Percentiles rank a stretch among this genome's conserved stretches.
These are phyloP conservation scores for Blera fallax DNA, from an alignment of 2,888 invertebrate genomes.

Conservation along the genomic window DNA sequence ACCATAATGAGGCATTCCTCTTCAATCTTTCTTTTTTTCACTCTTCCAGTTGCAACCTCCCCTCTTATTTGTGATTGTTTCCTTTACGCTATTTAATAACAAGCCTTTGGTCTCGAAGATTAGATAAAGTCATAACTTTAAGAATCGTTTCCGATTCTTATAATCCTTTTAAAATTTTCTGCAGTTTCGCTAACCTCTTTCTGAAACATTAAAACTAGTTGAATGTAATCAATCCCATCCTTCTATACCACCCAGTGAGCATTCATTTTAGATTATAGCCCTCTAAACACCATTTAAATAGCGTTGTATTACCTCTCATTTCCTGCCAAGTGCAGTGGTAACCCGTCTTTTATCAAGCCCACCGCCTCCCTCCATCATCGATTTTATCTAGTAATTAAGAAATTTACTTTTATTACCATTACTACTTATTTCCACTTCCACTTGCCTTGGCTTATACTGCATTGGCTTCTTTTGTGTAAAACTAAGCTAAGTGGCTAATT, in stretches of 20 bases:
- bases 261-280: neutral
- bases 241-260: neutral
- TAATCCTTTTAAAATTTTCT: neutral
- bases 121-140: neutral
- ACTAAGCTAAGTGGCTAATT: slow-evolving; percentile 64
- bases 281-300: neutral
- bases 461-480: slow-evolving; percentile 30
- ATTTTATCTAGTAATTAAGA: slow-evolving; percentile 50
- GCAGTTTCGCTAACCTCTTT: neutral
- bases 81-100: too few species aligned
- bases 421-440: slow-evolving; percentile 8
- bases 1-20: too few species aligned
- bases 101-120: too few species aligned
- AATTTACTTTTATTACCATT: slow-evolving; percentile 53
- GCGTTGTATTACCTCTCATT: neutral
- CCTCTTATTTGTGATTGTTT: too few species aligned
- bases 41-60: too few species aligned
- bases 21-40: too few species aligned
- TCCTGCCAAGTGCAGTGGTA: neutral
- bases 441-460: neutral
- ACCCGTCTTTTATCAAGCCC: neutral
- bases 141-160: too few species aligned
- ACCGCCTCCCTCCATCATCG: neutral
- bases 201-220: neutral
- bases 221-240: neutral